phyloP scores from a whole-genome alignment of 2,797 vertebrate genomes.

The Zenarchopterus dispar region DNA sequence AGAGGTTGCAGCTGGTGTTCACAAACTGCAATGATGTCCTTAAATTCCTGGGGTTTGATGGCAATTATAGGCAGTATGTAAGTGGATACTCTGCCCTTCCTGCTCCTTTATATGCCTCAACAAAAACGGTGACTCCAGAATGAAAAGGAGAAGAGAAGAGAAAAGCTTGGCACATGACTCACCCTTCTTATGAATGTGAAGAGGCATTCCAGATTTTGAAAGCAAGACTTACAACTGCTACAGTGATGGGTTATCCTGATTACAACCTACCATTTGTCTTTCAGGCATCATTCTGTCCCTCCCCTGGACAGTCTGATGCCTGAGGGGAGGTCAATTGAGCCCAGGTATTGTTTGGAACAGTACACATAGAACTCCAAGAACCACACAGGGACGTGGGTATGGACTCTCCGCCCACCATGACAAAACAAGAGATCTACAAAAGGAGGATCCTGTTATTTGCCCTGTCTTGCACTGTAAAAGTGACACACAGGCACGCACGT shows the following conservation, averaged over 20 bases:
- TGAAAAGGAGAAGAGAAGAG: slow-evolving; percentile 26
- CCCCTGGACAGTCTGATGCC: no score
- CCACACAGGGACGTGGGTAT: no score
- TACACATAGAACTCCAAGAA: no score
- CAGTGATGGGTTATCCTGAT: slow-evolving; percentile 45
- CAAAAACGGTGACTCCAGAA: slow-evolving; percentile 46
- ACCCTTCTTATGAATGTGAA: slow-evolving; percentile 27
- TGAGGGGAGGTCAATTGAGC: slow-evolving; percentile 40
- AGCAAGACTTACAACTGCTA: slow-evolving; percentile 14
- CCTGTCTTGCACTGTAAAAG: no score
- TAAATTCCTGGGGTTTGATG: slow-evolving; percentile 30
- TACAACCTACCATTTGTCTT: slow-evolving; percentile 50
- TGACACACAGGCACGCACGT: no score
- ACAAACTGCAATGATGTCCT: slow-evolving; percentile 13
- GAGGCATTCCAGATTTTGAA: slow-evolving; percentile 36
- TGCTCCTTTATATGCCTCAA: slow-evolving; percentile 38
- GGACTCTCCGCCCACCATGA: no score
- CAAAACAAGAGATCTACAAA: no score
- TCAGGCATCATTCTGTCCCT: no score
- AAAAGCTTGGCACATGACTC: fast-evolving
- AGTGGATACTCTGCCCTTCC: slow-evolving; percentile 19
- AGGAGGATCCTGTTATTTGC: no score
- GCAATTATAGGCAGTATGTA: slow-evolving; percentile 40
- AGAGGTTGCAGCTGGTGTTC: slow-evolving; percentile 40
- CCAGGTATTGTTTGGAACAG: no score